Conservation (phyloP, 2,797 vertebrate species). For the Channa striata region DNA sequence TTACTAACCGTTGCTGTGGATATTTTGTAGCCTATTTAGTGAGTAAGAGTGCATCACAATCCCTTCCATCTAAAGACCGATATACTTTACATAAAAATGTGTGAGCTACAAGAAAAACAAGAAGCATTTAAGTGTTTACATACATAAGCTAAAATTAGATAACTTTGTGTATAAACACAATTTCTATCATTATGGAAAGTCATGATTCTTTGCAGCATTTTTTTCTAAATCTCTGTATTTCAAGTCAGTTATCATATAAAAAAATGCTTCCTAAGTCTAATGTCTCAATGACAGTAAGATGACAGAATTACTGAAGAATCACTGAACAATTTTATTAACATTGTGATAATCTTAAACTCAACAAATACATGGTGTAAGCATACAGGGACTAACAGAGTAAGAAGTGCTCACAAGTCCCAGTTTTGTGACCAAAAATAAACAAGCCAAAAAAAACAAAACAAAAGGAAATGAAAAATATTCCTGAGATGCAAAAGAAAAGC, state of each 20-base stretch:
- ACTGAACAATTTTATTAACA: slow-evolving; percentile 82
- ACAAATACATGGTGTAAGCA: slow-evolving; percentile 80
- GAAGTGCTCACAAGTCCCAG: slow-evolving; percentile 61
- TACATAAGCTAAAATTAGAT: slow-evolving; percentile 49
- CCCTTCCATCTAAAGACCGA: slow-evolving; percentile 46
- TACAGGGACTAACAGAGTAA: slow-evolving; percentile 67
- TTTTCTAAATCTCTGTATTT: slow-evolving; percentile 66
- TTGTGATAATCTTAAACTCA: slow-evolving; percentile 78
- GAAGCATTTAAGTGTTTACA: slow-evolving; percentile 50
- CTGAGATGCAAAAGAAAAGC: slow-evolving; percentile 83
- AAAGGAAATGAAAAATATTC: slow-evolving; percentile 77
- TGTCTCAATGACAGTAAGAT: slow-evolving; percentile 63
- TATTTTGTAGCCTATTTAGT: slow-evolving; percentile 35
- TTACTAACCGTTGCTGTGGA: slow-evolving; percentile 48
- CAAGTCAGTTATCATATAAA: slow-evolving; percentile 51
- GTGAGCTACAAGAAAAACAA: slow-evolving; percentile 53
- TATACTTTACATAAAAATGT: slow-evolving; percentile 51
- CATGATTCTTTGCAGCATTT: slow-evolving; percentile 68
- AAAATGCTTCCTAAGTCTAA: slow-evolving; percentile 27
- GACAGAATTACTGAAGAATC: slow-evolving; percentile 78
- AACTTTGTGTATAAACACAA: slow-evolving; percentile 51
- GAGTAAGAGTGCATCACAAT: slow-evolving; percentile 43
- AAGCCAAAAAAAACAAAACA: slow-evolving; percentile 19
- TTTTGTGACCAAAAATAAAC: slow-evolving; percentile 61
- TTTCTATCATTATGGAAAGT: slow-evolving; percentile 37